Base-by-base conservation (phyloP, 2,888 invertebrate genomes). In the Platycnemis pennipes region DNA sequence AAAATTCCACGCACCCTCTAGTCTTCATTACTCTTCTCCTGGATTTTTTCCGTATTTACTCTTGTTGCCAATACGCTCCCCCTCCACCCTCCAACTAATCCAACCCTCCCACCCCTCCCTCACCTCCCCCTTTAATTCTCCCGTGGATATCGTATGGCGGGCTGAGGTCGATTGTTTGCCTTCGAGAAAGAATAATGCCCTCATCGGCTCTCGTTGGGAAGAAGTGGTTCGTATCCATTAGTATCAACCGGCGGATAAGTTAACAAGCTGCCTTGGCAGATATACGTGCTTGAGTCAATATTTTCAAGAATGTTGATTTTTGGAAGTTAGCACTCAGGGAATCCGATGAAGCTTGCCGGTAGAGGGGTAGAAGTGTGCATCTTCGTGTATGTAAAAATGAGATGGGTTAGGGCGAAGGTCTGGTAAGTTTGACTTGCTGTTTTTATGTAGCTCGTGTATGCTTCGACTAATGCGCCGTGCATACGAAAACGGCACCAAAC, bases 231-330 rank as follows among this genome's bases (percentile, higher is more conserved):
- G 77, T 77, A 77, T 77, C 77, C 77, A 77, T 77, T 77, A 37
- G 77, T 77, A 77, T 77, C 37, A 77, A 77, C 77, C 16, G 77
- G 77, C 2, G 77, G 77, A 77, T 77, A 37, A 77, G 77, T 77
- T 77, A 77, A 77, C 77, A 77, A 77, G 77, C 77, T 77, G 77
- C 77, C 26, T 77, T 16, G 77, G 77, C 77, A 26, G 77, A 77
- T 77, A 77, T 77, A 77, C 31, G 69, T 13, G 77, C 77, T 37
- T 77, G 37, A 77, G 77, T 77, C 77, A 77, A 77, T 77, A 77
- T 77, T 77, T 77, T 77, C 77, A 37, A 77, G 37, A 77, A 31
- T 31, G 31, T 37, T 31, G 37, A 37, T 77, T 77, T 49, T 37
- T 77, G 77, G 8, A 13, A 77, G 77, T 37, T 77, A 8, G 37